phyloP scores from a whole-genome alignment of 2,797 vertebrate species.

The Enteromius radiatus region DNA sequence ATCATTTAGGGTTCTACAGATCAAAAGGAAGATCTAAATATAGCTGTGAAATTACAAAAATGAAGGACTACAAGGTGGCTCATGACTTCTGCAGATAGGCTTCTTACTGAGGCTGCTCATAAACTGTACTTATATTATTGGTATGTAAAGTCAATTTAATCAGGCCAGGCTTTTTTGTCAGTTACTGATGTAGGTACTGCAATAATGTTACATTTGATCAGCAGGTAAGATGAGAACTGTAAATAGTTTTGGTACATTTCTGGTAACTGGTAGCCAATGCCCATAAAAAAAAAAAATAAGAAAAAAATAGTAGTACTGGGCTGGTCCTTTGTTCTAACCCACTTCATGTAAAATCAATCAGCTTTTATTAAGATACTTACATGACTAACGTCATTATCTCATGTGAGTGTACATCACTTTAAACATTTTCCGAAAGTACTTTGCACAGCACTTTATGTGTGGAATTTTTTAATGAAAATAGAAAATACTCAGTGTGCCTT shows the following conservation, averaged over 20 bases:
- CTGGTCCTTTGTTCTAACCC: not conserved
- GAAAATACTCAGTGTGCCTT: not conserved
- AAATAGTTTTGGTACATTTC: not conserved
- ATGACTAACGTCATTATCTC: not conserved
- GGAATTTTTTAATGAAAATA: slow-evolving; percentile 6
- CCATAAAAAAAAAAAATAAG: not conserved
- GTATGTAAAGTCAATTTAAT: not conserved
- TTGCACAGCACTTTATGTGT: not conserved
- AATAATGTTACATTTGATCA: not conserved
- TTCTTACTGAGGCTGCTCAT: slow-evolving; percentile 8
- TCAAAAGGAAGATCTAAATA: slow-evolving; percentile 40
- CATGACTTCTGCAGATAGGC: not conserved
- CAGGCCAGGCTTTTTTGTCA: not conserved
- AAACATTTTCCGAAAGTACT: not conserved
- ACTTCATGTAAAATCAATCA: not conserved
- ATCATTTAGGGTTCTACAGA: slow-evolving; percentile 26
- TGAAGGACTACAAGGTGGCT: not conserved
- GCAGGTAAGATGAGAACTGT: not conserved
- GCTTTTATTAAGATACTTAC: slow-evolving; percentile 4
- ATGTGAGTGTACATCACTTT: not conserved
- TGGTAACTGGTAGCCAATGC: not conserved
- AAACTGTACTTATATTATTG: not conserved
- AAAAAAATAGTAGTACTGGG: not conserved
- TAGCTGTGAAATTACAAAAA: slow-evolving; percentile 2
- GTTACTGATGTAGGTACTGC: not conserved